Percentiles rank a stretch among this genome's conserved stretches.
phyloP scores from a whole-genome alignment of 2,113 vertebrate species.

The Murina feae region DNA sequence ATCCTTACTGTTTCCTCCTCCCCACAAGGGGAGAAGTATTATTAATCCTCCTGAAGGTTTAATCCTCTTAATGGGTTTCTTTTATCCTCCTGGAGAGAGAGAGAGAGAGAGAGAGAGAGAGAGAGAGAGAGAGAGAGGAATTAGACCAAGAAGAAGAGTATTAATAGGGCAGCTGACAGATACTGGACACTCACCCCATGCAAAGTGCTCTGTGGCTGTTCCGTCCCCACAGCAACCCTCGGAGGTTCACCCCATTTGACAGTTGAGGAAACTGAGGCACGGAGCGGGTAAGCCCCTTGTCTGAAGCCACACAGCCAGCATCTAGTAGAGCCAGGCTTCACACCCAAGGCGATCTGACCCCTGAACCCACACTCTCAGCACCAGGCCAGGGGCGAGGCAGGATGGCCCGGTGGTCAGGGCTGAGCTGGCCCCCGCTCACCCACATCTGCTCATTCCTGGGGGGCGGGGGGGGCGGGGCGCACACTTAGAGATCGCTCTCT shows the following conservation, averaged over 20 bases:
- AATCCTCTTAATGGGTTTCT: background rate
- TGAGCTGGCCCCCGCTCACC: rapidly evolving
- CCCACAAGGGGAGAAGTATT: background rate
- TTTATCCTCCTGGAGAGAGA: background rate
- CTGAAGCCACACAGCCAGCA: background rate
- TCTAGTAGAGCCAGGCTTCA: background rate
- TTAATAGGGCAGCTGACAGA: no score
- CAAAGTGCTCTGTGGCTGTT: background rate
- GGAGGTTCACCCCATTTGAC: background rate
- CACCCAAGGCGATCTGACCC: background rate
- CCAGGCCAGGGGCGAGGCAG: rapidly evolving
- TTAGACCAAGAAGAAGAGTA: background rate
- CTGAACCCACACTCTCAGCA: rapidly evolving
- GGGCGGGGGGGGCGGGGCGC: background rate
- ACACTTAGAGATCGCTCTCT: background rate
- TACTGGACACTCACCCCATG: rapidly evolving
- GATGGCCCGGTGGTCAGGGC: background rate
- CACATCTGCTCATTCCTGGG: background rate
- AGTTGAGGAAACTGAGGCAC: slow-evolving; percentile 11
- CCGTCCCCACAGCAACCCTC: rapidly evolving
- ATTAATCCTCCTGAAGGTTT: background rate
- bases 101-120: background rate
- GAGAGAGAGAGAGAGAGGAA: background rate
- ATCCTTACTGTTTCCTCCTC: background rate
- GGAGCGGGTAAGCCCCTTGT: background rate